phyloP scores from a whole-genome alignment of 2,113 vertebrate species.

The Nannobrachium achirus region DNA sequence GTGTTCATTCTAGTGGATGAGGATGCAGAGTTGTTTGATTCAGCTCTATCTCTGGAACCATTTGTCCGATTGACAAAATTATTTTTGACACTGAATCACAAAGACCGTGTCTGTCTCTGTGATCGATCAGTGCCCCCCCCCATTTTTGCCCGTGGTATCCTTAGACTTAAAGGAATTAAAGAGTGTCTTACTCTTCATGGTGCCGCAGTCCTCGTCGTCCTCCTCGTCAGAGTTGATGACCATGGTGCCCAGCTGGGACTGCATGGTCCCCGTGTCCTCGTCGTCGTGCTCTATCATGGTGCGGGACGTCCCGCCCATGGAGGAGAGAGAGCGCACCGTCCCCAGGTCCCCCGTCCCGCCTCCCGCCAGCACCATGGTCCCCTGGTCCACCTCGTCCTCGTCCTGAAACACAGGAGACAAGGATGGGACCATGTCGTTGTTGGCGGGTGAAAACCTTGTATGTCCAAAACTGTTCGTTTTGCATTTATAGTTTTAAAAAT shows the following conservation, averaged over 20 bases:
- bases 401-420: conserved; percentile 79
- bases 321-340: conserved; percentile 85
- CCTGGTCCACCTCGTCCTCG: conserved; percentile 89
- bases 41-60: no score
- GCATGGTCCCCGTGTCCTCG: conserved; percentile 84
- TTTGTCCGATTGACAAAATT: no score
- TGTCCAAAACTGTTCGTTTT: no score
- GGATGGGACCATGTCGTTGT: background rate
- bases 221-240: conserved; percentile 92
- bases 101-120: background rate
- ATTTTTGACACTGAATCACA: background rate
- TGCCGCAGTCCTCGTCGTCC: conserved; percentile 87
- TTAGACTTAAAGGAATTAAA: no score
- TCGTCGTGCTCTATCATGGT: conserved; percentile 87
- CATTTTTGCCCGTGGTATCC: no score
- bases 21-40: background rate
- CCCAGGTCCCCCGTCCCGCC: conserved; percentile 78
- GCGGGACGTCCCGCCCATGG: conserved; percentile 74
- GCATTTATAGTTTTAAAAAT: no score
- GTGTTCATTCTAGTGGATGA: background rate
- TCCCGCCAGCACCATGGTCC: conserved; percentile 90
- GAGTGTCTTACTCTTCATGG: conserved; percentile 86
- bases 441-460: no score
- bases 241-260: conserved; percentile 91
- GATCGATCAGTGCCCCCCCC: no score